phyloP scores from a whole-genome alignment of 2,888 invertebrate species.

The Caprella mutica region DNA sequence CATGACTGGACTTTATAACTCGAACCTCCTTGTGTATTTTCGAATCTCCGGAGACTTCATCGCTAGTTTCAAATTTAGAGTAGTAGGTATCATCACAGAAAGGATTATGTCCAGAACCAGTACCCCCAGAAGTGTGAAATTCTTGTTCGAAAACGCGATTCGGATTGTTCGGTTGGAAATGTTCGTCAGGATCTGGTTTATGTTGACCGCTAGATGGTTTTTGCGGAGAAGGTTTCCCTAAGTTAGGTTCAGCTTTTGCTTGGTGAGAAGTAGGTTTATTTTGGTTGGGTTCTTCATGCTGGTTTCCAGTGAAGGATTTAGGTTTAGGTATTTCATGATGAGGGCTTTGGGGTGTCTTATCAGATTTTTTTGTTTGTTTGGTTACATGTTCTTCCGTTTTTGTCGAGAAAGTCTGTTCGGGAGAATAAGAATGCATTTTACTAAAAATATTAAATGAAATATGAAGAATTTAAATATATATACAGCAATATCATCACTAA shows the following conservation, averaged over 20 bases:
- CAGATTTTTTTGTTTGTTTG: no score
- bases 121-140: no score
- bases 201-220: no score
- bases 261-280: conserved; percentile 4
- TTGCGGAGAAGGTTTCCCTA: conserved; percentile 20
- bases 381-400: no score
- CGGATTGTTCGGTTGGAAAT: no score
- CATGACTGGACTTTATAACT: conserved; percentile 25
- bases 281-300: conserved; percentile 2
- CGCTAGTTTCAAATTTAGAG: conserved; percentile 30
- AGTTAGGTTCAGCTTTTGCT: conserved; percentile 18
- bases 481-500: background rate
- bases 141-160: no score
- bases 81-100: conserved; percentile 32
- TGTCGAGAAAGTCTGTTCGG: no score
- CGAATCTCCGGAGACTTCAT: conserved; percentile 15
- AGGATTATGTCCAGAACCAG: conserved; percentile 9
- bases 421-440: no score
- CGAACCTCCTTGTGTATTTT: conserved; percentile 27
- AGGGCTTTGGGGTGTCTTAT: no score
- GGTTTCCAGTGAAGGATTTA: no score
- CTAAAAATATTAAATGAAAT: background rate
- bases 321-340: no score
- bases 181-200: no score
- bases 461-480: background rate